Base-by-base conservation (phyloP, 2,113 vertebrate genomes). In the Ciconia boyciana region DNA sequence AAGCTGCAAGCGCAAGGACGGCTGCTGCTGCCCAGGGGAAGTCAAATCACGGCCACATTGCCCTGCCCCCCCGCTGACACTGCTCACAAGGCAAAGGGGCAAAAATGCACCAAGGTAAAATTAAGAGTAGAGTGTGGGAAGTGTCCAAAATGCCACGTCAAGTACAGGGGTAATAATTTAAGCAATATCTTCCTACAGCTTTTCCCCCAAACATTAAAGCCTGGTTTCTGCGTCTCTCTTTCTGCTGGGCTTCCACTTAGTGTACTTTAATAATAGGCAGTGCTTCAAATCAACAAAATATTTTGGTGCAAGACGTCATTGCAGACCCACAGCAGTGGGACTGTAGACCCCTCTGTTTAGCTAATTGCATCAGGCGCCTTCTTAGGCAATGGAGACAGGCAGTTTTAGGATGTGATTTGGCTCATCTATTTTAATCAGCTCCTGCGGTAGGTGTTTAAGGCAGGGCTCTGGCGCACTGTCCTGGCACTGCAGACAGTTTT, bases 401-500 rank as follows among this genome's bases (percentile, higher is more conserved):
- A 79, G 32, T 0, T 49, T 20, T 32, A 54, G 81, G 32, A 54
- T 39, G 70, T 17, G 28, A 70, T 19, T 15, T 44, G 28, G 58
- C 58, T 86, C 85, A 69, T 51, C 89, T 68, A 5, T 88, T 92
- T 86, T 34, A 61, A 90, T 83, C 71, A 55, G 5, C 79, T 55
- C 39, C 76, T 0, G 0, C 36, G 74, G 85, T 44, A 94, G 74
- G 81, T 87, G 91, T 46, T 84, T 36, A 24, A 55, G 68, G 87
- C 77, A 77, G 72, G 72, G 81, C 83, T 76, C 91, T 89, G 93
- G 66, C 0, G 0, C 57, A 52, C 89, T 80, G 78, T 89, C 89
- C 94, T 93, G 93, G 78, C 87, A 61, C 61, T 85, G 93, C 89
- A 89, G 84, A 28, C 52, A 26, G 52, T 21, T 82, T 54, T 34